phyloP scores from a whole-genome alignment of 2,888 invertebrate species.

The Opisthograptis luteolata region DNA sequence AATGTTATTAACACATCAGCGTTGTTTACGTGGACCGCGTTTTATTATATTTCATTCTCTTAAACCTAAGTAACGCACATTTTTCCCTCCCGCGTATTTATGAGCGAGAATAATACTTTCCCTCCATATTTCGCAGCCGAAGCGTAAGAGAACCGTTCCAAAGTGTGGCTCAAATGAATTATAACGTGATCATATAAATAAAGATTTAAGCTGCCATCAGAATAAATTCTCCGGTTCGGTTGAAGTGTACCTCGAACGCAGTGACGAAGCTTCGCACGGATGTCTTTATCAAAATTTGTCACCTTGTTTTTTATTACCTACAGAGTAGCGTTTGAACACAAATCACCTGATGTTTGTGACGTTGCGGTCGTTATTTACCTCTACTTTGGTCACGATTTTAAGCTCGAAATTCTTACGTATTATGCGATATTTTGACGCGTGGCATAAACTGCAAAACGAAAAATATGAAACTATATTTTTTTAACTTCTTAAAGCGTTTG shows the following conservation, averaged over 20 bases:
- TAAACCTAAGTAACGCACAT: constrained; percentile 26
- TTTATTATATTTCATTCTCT: constrained; percentile 26
- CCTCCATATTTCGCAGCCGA: constrained; percentile 28
- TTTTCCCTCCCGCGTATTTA: constrained; percentile 24
- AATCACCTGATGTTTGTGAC: no score
- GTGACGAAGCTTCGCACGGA: neutral
- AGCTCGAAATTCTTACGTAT: no score
- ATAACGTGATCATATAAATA: constrained; percentile 79
- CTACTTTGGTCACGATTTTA: no score
- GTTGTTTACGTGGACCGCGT: constrained; percentile 15
- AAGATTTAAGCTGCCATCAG: constrained; percentile 73
- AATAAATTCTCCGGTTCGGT: constrained; percentile 64
- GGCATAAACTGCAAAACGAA: no score
- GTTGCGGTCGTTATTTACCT: no score
- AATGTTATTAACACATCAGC: constrained; percentile 3
- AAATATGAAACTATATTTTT: no score
- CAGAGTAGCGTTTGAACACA: no score
- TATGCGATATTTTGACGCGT: no score
- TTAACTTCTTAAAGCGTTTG: no score
- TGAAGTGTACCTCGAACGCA: constrained; percentile 33
- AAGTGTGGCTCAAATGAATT: constrained; percentile 58
- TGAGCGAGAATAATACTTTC: constrained; percentile 31
- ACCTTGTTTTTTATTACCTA: no score
- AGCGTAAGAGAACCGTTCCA: constrained; percentile 35
- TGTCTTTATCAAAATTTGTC: neutral